Conservation (phyloP, 2,888 invertebrate genomes). For the Tenthredo scrophulariae region DNA sequence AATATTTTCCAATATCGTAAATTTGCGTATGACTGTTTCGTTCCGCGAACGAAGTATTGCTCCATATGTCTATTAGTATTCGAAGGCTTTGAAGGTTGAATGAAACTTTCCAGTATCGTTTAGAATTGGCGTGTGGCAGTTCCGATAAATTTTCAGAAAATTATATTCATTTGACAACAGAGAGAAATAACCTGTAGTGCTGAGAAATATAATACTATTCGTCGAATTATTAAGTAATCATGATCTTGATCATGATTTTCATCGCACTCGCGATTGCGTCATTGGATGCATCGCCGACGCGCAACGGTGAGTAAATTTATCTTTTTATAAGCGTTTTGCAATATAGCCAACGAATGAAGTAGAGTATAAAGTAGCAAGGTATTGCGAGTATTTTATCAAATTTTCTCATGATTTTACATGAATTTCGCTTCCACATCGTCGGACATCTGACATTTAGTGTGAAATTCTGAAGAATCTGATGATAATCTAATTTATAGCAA, state of each 20-base stretch:
- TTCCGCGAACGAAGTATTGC: neutral
- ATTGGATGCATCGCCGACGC: slow-evolving; percentile 15
- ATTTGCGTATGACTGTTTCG: neutral
- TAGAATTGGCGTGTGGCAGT: neutral
- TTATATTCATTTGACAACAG: neutral
- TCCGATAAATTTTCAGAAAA: neutral
- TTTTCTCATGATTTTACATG: neutral
- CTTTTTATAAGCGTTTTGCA: neutral
- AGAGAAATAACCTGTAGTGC: neutral
- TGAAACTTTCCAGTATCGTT: neutral
- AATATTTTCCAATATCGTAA: neutral
- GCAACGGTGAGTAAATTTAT: neutral
- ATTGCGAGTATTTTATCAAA: no score
- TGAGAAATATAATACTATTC: neutral
- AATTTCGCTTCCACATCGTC: neutral
- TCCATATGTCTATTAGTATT: neutral
- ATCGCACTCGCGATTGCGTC: slow-evolving; percentile 15
- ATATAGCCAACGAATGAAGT: neutral
- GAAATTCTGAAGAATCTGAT: neutral
- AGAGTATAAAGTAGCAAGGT: neutral
- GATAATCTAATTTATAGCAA: neutral
- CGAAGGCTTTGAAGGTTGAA: neutral
- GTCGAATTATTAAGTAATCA: neutral
- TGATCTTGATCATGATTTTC: neutral
- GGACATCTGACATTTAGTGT: neutral